Evolutionary conservation across 2,113 vertebrate species (phyloP).

Genomic region (Crotalus helleri): DNA sequence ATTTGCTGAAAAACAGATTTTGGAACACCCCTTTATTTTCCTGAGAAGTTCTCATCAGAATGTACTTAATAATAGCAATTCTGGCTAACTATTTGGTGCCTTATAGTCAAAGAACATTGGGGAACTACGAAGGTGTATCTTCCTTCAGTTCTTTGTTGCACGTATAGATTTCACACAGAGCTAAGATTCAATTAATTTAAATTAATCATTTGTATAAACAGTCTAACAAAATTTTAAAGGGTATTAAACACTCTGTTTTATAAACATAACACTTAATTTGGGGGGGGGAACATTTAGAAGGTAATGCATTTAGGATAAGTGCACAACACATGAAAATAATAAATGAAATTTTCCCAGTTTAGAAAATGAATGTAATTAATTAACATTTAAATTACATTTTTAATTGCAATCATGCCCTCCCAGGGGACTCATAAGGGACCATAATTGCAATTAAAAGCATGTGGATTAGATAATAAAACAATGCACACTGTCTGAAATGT

Average conservation of each 20-base stretch:
- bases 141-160: slow-evolving; percentile 56
- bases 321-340: slow-evolving; percentile 85
- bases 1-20: background rate
- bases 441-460: slow-evolving; percentile 98
- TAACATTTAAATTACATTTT: slow-evolving; percentile 97
- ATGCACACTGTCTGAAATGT: slow-evolving; percentile 86
- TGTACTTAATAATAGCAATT: slow-evolving; percentile 16
- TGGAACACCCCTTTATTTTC: background rate
- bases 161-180: slow-evolving; percentile 61
- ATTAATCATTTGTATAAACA: slow-evolving; percentile 80
- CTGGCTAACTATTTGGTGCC: slow-evolving; percentile 31
- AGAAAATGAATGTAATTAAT: slow-evolving; percentile 97
- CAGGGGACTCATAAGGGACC: slow-evolving; percentile 87
- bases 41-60: background rate
- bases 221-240: slow-evolving; percentile 79
- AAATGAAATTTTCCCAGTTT: slow-evolving; percentile 87
- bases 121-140: slow-evolving; percentile 49
- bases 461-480: slow-evolving; percentile 92
- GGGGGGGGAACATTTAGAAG: slow-evolving; percentile 76
- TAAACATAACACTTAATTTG: slow-evolving; percentile 85
- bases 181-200: slow-evolving; percentile 79
- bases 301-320: slow-evolving; percentile 84
- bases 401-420: slow-evolving; percentile 97
- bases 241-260: slow-evolving; percentile 83
- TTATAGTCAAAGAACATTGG: slow-evolving; percentile 13